A percentile compares a stretch with the other conserved stretches of the same genome.
Evolutionary conservation across 1,140 invertebrate genomes (phyloP).

Genomic region (Potamilus streckersoni): DNA sequence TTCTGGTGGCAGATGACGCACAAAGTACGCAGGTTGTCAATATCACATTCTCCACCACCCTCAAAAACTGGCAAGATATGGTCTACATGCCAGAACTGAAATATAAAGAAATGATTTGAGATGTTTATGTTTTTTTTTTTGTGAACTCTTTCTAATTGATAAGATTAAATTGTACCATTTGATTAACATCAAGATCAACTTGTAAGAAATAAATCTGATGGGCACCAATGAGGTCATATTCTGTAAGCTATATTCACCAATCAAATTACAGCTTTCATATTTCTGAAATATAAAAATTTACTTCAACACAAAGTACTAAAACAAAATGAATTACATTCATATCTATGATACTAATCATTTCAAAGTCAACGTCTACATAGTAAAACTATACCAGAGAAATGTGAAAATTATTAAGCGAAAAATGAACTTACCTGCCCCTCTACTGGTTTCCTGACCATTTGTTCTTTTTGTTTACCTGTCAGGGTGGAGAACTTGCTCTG

Average conservation of each 20-base stretch:
- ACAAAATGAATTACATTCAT: background rate
- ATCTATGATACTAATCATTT: background rate
- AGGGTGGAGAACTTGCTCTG: constrained; percentile 45
- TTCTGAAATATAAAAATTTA: background rate
- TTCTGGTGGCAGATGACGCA: constrained; percentile 59
- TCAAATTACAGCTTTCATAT: no score
- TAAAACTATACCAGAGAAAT: background rate
- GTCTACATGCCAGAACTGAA: constrained; percentile 66
- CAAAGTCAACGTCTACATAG: background rate
- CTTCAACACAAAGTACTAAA: background rate
- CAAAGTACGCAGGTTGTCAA: constrained; percentile 64
- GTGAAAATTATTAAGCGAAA: background rate
- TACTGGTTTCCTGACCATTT: constrained; percentile 53
- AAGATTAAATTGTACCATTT: background rate
- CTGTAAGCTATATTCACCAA: background rate
- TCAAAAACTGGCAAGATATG: constrained; percentile 62
- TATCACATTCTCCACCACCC: constrained; percentile 65
- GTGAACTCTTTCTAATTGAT: background rate
- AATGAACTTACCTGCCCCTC: constrained; percentile 53
- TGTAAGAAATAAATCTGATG: no score
- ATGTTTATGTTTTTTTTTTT: background rate
- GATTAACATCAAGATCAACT: no score
- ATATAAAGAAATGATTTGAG: background rate
- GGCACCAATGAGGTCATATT: no score
- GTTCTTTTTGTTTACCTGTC: constrained; percentile 43